Conservation (phyloP, 1,140 invertebrate genomes). For the Aphaenogaster floridana region DNA sequence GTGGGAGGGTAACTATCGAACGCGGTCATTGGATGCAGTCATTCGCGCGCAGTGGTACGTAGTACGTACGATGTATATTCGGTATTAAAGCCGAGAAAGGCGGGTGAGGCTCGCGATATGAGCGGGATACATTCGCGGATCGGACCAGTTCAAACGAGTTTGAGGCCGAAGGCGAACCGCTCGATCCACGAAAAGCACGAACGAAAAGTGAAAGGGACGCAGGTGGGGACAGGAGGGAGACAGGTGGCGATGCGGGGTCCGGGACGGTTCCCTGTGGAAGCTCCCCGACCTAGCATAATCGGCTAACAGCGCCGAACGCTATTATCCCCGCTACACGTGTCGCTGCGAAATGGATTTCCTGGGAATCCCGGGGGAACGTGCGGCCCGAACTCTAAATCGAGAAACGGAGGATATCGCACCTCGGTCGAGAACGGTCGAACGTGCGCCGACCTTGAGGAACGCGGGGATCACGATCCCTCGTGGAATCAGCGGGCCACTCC, state of each 20-base stretch:
- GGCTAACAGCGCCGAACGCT: constrained; percentile 1
- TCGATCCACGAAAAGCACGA: constrained; percentile 78
- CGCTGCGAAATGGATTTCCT: neutral
- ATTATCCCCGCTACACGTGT: constrained; percentile 17
- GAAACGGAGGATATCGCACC: neutral
- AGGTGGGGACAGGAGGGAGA: neutral
- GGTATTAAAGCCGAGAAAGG: constrained; percentile 60
- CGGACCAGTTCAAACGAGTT: constrained; percentile 82
- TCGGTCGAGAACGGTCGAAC: neutral
- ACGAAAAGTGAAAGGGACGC: constrained; percentile 83
- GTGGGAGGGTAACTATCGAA: constrained; percentile 43
- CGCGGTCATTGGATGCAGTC: neutral
- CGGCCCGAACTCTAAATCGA: neutral
- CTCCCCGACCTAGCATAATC: constrained; percentile 82
- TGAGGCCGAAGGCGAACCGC: constrained; percentile 81
- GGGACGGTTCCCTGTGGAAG: constrained; percentile 60
- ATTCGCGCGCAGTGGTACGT: neutral
- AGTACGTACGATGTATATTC: constrained; percentile 44
- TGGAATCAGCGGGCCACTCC: constrained; percentile 15
- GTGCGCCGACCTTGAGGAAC: constrained; percentile 18
- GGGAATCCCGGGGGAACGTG: constrained; percentile 32
- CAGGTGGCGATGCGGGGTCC: neutral
- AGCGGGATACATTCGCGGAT: constrained; percentile 52
- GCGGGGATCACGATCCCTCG: constrained; percentile 29
- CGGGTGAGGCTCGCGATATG: constrained; percentile 40